Base-by-base conservation (phyloP, 2,888 invertebrate species). In the Melipona beecheii region DNA sequence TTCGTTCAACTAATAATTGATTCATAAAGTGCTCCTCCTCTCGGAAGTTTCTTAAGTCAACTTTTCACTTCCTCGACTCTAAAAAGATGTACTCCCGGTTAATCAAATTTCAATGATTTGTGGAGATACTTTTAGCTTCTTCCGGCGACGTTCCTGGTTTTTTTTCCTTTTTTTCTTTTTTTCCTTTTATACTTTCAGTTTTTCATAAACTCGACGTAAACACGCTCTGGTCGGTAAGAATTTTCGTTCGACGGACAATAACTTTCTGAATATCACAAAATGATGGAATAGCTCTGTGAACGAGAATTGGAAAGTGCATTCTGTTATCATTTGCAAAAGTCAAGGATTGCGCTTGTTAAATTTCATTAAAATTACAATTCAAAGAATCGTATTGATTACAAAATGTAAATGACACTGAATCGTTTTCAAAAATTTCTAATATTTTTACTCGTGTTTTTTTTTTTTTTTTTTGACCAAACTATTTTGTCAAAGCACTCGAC, bases 1-100 rank as follows among this genome's bases (percentile, higher is more conserved):
- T 87, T 89, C 84, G 75, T 84, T 83, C 86, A 83, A 86, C 89
- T 86, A 89, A 86, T 89, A 89, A 89, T 89, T 89, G 89, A 89
- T 89, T 84, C 81, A 89, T 83, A 87, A 88, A 89, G 86, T 87
- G 87, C 85, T 83, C 74, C 75, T 54, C 65, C 65, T 81, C 69
- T 70, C 56, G 49, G 65, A 87, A 89, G 77, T 89, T 89, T 85
- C 86, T 84, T 80, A 86, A 87, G 89, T 81, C 84, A 89, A 86
- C 89, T 89, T 89, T 89, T 87, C 89, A 86, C 89, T 89, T 83
- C 78, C 70, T 31, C 36, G 70, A 68, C 15, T 68, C 71, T 80
- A 75, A 86, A 87, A 87, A 86, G 87, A 89, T 89, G 89, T 84
- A 84, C 86, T 81, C 71, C 31, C n/a, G 60, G 69, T 75, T 89